Evolutionary conservation across 2,888 invertebrate species (phyloP).

Genomic region (Lymantria dispar): DNA sequence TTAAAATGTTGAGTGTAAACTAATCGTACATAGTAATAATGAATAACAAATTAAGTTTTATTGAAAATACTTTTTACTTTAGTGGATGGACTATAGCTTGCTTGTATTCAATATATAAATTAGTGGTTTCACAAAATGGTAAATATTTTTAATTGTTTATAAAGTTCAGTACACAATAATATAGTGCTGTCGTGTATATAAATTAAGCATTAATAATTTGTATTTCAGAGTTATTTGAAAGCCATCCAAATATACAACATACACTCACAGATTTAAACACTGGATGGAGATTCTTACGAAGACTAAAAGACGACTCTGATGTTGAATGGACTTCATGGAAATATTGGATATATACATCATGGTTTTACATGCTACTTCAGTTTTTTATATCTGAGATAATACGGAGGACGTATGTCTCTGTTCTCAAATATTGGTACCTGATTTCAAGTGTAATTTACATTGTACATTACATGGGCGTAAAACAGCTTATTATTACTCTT

Average conservation of each 20-base stretch:
- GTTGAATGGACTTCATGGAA: constrained; percentile 87
- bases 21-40: constrained; percentile 29
- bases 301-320: constrained; percentile 86
- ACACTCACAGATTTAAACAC: constrained; percentile 73
- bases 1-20: constrained; percentile 2
- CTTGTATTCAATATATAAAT: constrained; percentile 79
- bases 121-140: constrained; percentile 80
- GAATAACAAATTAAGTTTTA: constrained; percentile 42
- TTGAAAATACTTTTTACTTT: constrained; percentile 75
- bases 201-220: constrained; percentile 10
- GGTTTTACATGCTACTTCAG: constrained; percentile 82
- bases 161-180: neutral
- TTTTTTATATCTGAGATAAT: constrained; percentile 78
- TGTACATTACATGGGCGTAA: constrained; percentile 66
- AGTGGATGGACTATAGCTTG: constrained; percentile 79
- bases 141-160: constrained; percentile 14
- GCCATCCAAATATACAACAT: constrained; percentile 35
- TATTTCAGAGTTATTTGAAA: constrained; percentile 57
- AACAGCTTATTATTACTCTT: constrained; percentile 73
- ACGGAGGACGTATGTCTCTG: constrained; percentile 42
- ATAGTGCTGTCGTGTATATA: neutral
- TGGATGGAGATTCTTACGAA: constrained; percentile 81
- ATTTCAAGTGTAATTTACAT: constrained; percentile 74
- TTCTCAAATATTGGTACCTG: constrained; percentile 81
- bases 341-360: constrained; percentile 72